Evolutionary conservation across 2,797 vertebrate species (phyloP).

Genomic region (Rallus crepitans): DNA sequence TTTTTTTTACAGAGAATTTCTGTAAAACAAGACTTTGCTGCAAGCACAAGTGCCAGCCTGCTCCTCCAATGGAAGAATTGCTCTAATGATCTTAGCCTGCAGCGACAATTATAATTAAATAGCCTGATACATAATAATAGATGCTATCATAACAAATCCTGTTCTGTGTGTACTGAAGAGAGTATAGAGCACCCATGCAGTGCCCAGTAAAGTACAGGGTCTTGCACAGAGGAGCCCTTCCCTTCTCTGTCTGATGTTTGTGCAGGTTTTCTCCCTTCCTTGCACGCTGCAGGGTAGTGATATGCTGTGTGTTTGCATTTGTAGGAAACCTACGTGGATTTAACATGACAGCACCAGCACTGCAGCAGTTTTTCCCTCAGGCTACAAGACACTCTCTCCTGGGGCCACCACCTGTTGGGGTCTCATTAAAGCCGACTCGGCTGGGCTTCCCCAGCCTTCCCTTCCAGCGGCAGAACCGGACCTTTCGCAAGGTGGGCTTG

Average conservation of each 20-base stretch:
- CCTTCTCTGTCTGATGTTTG: not conserved
- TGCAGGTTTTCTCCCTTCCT: not conserved
- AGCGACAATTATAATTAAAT: slow-evolving; percentile 20
- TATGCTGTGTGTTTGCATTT: not conserved
- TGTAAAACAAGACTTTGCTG: not conserved
- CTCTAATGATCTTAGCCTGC: slow-evolving; percentile 34
- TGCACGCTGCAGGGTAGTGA: not conserved
- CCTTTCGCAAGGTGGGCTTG: slow-evolving; percentile 84
- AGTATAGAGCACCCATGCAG: not conserved
- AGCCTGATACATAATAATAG: not conserved
- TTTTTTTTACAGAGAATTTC: not conserved
- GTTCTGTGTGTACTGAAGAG: not conserved
- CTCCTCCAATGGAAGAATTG: slow-evolving; percentile 29
- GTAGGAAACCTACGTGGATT: slow-evolving; percentile 88
- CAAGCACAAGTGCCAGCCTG: not conserved
- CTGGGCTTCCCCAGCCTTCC: slow-evolving; percentile 85
- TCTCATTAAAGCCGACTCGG: slow-evolving; percentile 88
- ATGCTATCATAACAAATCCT: not conserved
- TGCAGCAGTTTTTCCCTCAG: slow-evolving; percentile 92
- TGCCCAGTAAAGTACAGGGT: not conserved
- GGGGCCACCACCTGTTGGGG: slow-evolving; percentile 92
- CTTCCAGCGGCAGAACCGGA: slow-evolving; percentile 86
- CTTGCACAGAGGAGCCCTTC: not conserved
- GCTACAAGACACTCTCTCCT: slow-evolving; percentile 91
- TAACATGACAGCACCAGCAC: slow-evolving; percentile 84